Base-by-base conservation (phyloP, 1,140 invertebrate species). In the Brachionus paranguensis region DNA sequence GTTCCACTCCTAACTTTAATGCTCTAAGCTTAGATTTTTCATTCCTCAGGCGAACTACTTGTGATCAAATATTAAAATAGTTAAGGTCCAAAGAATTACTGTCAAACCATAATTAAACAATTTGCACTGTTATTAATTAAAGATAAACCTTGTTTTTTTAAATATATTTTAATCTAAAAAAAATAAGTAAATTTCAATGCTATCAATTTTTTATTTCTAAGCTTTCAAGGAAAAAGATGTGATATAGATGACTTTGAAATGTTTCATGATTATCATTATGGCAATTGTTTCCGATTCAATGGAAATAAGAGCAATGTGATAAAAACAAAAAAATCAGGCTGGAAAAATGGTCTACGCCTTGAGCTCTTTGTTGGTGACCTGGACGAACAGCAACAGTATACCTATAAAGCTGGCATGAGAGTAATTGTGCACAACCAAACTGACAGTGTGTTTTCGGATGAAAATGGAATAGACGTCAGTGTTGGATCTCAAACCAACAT, bases 241-340 rank as follows among this genome's bases (percentile, higher is more conserved):
- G 64, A 5, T 27, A 78, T 3, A 43, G 72, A 20, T 37, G 76
- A 84, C 33, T 84, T 84, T 83, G 20, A 14, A 14, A 33, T 10
- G 8, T 41, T n/a, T 29, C 17, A 84, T 60, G 74, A 76, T 81
- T 37, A 33, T 17, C 17, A 84, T 27, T 84, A 85, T 24, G 85
- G 74, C 1, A 84, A 85, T 50, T 84, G 85, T 27, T 81, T 12
- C n/a, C 85, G 43, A 53, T 81, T 85, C 29, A 85, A 85, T 76
- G 45, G 72, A 68, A 85, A 78, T n/a, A 79, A 50, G 10, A 43
- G n/a, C 33, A 14, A 55, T 24, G 37, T 27, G n/a, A 12, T 37
- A 0, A 79, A 79, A 12, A n/a, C 55, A 5, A 33, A 53, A 14
- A 41, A 79, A 20, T 55, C 78, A n/a, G 78, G 50, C 3, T 79